These are phyloP conservation scores for Scaptomyza graminum DNA, from an alignment of 1,140 invertebrate genomes.

Conservation along the genomic window DNA sequence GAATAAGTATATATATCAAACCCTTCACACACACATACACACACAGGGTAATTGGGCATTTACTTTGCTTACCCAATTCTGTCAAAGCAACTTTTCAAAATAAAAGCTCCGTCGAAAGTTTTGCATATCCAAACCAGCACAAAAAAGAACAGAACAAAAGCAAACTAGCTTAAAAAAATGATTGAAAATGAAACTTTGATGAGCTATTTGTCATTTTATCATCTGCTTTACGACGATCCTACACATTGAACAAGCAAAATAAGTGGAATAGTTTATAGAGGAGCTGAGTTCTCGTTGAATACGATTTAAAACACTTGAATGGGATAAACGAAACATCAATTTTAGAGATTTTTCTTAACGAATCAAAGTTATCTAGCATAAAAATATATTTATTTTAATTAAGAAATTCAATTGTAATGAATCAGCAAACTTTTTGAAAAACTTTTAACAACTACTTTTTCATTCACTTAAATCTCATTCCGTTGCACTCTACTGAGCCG, in stretches of 20 bases:
- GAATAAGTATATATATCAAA: conserved; percentile 19
- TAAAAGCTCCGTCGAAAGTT: conserved; percentile 42
- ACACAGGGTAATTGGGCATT: conserved; percentile 32
- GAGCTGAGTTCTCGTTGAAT: too few relatives aligned
- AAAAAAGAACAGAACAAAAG: too few relatives aligned
- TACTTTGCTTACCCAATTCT: conserved; percentile 4
- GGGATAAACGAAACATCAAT: too few relatives aligned
- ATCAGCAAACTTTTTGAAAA: conserved; percentile 18
- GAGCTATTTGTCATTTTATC: conserved; percentile 78
- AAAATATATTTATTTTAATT: conserved; percentile 10
- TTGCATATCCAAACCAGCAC: conserved; percentile 2
- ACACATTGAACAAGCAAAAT: background rate
- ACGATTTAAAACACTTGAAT: too few relatives aligned
- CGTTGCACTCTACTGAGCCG: background rate
- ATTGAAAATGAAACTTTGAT: conserved; percentile 75
- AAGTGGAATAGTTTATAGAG: too few relatives aligned
- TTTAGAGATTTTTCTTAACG: background rate
- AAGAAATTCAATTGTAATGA: conserved; percentile 9
- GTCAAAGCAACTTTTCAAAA: conserved; percentile 23
- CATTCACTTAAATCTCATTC: background rate
- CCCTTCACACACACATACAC: background rate
- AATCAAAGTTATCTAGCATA: background rate
- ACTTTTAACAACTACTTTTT: conserved; percentile 11
- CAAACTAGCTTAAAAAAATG: conserved; percentile 41
- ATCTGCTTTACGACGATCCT: conserved; percentile 45